phyloP scores from a whole-genome alignment of 2,888 invertebrate genomes.

The Halictus ligatus region DNA sequence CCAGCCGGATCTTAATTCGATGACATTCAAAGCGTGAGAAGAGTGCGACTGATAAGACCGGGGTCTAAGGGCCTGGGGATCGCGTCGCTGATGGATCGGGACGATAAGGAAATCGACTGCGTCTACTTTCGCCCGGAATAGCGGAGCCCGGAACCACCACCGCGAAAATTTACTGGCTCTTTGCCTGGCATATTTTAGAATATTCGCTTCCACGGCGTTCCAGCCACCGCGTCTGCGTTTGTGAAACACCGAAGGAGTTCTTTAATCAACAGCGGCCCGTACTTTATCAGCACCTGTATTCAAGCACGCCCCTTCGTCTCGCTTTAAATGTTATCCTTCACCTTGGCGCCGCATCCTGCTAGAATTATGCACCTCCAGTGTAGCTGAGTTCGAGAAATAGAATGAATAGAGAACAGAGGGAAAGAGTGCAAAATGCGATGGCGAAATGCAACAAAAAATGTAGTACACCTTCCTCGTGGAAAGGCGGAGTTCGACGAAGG shows the following conservation, averaged over 20 bases:
- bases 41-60: constrained; percentile 54
- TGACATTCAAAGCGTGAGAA: constrained; percentile 56
- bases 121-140: constrained; percentile 44
- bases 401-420: not conserved
- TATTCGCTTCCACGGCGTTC: constrained; percentile 3
- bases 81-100: constrained; percentile 39
- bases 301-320: constrained; percentile 10
- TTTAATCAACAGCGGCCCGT: constrained; percentile 48
- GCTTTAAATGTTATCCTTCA: constrained; percentile 23
- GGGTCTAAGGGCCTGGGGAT: not conserved
- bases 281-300: constrained; percentile 54
- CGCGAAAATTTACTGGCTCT: constrained; percentile 50
- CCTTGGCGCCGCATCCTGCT: constrained; percentile 1
- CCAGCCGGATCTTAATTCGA: constrained; percentile 66
- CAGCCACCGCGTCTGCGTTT: constrained; percentile 15
- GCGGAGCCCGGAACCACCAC: constrained; percentile 21
- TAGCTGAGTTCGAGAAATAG: not conserved
- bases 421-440: not conserved
- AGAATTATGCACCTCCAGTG: constrained; percentile 14
- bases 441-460: not conserved
- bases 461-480: not conserved
- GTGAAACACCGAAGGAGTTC: constrained; percentile 38
- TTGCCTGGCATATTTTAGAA: constrained; percentile 39
- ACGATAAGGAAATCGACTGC: constrained; percentile 68
- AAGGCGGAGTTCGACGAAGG: not conserved